Base-by-base conservation (phyloP, 2,888 invertebrate genomes). In the Helicoverpa assulta region DNA sequence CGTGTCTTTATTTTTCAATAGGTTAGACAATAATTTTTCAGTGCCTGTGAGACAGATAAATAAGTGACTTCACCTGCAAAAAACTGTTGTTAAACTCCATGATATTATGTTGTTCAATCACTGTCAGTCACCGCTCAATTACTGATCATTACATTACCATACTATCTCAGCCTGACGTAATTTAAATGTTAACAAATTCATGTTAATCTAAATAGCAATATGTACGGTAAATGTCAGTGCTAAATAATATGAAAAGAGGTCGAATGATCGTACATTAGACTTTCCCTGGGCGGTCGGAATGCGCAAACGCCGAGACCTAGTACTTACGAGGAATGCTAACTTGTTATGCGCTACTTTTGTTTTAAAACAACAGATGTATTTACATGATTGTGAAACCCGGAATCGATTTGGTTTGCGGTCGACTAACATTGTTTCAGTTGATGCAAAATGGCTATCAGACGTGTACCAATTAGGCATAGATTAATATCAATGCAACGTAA, bases 321-420 rank as follows among this genome's bases (percentile, higher is more conserved):
- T 74, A 83, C 84, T 76, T 78, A 70, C 63, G 63, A 65, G 72
- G 89, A 89, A 88, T 89, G 74, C 69, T 85, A 88, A 90, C 80
- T 84, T 80, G 78, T 79, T 67, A 70, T 73, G 81, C 71, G 72
- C 85, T 78, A 74, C 70, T 80, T 83, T 76, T 40, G 67, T 64
- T 68, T 72, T 55, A 67, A 67, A 75, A 72, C 65, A 66, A 72
- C 78, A 77, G 47, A 74, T 60, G 52, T 77, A 53, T 78, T 78
- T 70, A 78, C 78, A 43, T 66, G 19, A 58, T 78, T 67, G 65
- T 69, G 68, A 69, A 76, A 81, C 29, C 67, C 76, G 64, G 73
- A 68, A 78, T 69, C 57, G 26, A 68, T 53, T 52, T 62, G 33
- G 2, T 43, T 4, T 63, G n/a, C 58, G 16, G 10, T 43, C 54